A percentile compares a stretch with the other conserved stretches of the same genome.
Evolutionary conservation across 2,888 invertebrate species (phyloP).

Genomic region (Chrysotoxum bicinctum): DNA sequence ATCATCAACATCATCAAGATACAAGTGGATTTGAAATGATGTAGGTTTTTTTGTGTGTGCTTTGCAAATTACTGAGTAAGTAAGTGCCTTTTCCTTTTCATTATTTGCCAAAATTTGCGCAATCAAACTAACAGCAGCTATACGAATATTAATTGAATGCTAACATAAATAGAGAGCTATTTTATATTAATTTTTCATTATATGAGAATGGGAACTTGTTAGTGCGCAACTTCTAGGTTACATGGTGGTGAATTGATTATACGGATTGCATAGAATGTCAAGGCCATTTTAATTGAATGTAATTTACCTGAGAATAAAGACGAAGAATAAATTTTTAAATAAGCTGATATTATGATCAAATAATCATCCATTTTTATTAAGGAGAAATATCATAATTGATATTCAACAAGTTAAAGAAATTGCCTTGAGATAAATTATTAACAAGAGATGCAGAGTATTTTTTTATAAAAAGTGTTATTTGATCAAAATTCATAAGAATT

Average conservation of each 20-base stretch:
- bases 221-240: constrained; percentile 32
- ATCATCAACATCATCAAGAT: constrained; percentile 1
- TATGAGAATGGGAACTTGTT: constrained; percentile 36
- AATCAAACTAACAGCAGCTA: constrained; percentile 18
- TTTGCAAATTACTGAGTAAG: constrained; percentile 1
- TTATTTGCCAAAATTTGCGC: constrained; percentile 55
- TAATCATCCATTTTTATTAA: not conserved
- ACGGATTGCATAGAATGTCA: constrained; percentile 5
- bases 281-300: not conserved
- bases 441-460: not conserved
- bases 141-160: constrained; percentile 20
- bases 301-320: not conserved
- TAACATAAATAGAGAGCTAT: not conserved
- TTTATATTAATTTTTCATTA: not conserved
- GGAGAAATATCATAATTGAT: not conserved
- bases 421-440: not conserved
- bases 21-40: constrained; percentile 43
- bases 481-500: not conserved
- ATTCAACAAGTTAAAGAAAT: not conserved
- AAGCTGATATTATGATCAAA: not conserved
- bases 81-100: constrained; percentile 42
- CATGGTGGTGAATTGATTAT: constrained; percentile 9
- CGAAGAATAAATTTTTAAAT: not conserved
- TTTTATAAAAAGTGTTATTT: not conserved
- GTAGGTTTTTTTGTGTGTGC: constrained; percentile 3